A percentile compares a stretch with the other conserved stretches of the same genome.
Conservation (phyloP, 2,113 vertebrate species). For the Poeciliopsis prolifica region DNA sequence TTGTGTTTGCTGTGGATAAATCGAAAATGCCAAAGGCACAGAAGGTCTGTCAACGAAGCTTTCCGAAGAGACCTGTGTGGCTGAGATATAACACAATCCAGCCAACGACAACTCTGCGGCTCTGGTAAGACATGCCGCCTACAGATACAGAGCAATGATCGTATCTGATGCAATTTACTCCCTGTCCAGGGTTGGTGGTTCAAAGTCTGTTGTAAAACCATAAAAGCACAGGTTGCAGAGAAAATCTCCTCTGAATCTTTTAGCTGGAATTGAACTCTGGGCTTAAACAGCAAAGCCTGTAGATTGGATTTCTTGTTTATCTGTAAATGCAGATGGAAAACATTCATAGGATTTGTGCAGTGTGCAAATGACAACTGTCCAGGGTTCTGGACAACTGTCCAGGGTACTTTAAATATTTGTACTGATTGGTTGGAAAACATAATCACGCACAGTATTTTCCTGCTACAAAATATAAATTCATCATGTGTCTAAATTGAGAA, state of each 20-base stretch:
- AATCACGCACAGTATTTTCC: background rate
- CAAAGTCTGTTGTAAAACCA: conserved; percentile 56
- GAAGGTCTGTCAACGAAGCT: conserved; percentile 19
- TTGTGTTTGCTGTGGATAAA: conserved; percentile 12
- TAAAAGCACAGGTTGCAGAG: conserved; percentile 56
- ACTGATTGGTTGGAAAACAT: conserved; percentile 13
- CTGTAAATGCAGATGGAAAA: conserved; percentile 62
- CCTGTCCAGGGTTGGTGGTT: conserved; percentile 65
- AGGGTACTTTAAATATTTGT: conserved; percentile 28
- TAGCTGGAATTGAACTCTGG: conserved; percentile 51
- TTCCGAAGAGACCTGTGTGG: conserved; percentile 52
- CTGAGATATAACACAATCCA: conserved; percentile 58
- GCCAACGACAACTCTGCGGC: conserved; percentile 42
- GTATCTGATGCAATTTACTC: conserved; percentile 74
- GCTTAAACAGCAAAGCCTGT: conserved; percentile 44
- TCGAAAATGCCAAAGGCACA: background rate
- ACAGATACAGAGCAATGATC: conserved; percentile 74
- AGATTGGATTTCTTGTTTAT: conserved; percentile 63
- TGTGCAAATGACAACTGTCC: conserved; percentile 26
- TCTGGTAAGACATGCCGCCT: conserved; percentile 57
- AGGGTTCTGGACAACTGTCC: conserved; percentile 12
- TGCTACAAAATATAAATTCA: background rate
- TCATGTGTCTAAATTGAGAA: background rate
- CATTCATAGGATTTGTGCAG: conserved; percentile 17
- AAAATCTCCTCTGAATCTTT: conserved; percentile 65